These are phyloP conservation scores for Stegana nigrithorax DNA, from an alignment of 2,888 invertebrate genomes.

Conservation along the genomic window DNA sequence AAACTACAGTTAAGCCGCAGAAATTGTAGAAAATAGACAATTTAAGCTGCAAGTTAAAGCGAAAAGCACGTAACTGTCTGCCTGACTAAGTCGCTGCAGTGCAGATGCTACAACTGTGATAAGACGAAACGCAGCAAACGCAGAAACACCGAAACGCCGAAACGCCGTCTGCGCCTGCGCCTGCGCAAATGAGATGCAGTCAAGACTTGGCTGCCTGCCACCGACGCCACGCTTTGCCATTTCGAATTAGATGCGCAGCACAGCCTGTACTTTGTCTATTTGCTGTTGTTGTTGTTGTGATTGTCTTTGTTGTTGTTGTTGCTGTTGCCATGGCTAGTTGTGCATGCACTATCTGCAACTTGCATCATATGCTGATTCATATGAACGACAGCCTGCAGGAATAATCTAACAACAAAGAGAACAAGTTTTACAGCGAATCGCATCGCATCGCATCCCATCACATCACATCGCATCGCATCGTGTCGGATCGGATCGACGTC, in stretches of 20 bases:
- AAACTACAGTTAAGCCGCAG: conserved; percentile 4
- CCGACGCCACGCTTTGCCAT: conserved; percentile 30
- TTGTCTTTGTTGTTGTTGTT: background rate
- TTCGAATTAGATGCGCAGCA: conserved; percentile 10
- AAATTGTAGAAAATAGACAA: background rate
- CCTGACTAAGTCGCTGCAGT: background rate
- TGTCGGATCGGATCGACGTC: too few species aligned
- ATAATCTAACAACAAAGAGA: background rate
- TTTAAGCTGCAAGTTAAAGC: conserved; percentile 10
- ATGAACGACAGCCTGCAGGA: conserved; percentile 2
- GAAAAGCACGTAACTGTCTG: conserved; percentile 1
- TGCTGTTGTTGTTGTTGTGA: background rate
- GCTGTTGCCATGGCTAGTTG: background rate
- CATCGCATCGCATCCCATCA: too few species aligned
- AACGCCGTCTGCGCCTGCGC: too few species aligned
- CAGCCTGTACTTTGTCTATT: background rate
- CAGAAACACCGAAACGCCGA: too few species aligned
- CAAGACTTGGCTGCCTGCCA: too few species aligned
- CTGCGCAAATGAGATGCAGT: too few species aligned
- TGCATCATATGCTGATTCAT: conserved; percentile 6
- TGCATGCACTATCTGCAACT: background rate
- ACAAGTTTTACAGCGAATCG: background rate
- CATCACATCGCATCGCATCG: too few species aligned
- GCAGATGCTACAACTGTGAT: background rate
- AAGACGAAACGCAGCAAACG: too few species aligned